Conservation (phyloP, 2,888 invertebrate genomes). For the Pseudeuparius sepicola region DNA sequence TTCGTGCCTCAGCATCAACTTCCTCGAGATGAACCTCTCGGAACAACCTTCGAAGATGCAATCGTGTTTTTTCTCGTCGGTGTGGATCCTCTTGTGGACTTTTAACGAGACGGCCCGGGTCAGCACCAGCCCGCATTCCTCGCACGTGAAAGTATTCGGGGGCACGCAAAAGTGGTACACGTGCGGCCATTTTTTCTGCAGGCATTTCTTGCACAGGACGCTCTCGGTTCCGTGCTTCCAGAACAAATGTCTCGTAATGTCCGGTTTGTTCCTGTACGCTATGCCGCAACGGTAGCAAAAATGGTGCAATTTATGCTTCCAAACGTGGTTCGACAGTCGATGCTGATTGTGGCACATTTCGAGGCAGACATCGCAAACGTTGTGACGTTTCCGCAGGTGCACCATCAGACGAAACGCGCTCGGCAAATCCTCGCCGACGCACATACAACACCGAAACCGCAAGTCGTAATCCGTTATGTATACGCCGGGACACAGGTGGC, state of each 20-base stretch:
- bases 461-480: conserved; percentile 55
- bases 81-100: conserved; percentile 75
- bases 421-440: conserved; percentile 65
- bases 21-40: conserved; percentile 73
- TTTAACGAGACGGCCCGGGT: conserved; percentile 67
- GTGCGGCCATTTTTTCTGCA: conserved; percentile 87
- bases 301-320: conserved; percentile 84
- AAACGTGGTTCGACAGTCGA: conserved; percentile 74
- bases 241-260: conserved; percentile 80
- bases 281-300: conserved; percentile 81
- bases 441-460: conserved; percentile 73
- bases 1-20: conserved; percentile 63
- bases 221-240: conserved; percentile 92
- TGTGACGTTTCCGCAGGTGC: conserved; percentile 73
- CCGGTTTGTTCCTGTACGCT: conserved; percentile 72
- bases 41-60: conserved; percentile 63
- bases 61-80: conserved; percentile 54
- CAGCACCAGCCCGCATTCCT: conserved; percentile 68
- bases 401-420: conserved; percentile 84
- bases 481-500: conserved; percentile 76
- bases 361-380: conserved; percentile 78
- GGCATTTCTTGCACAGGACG: conserved; percentile 70
- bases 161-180: conserved; percentile 86
- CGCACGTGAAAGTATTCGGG: conserved; percentile 66
- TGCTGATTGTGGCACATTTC: conserved; percentile 72